A percentile compares a stretch with the other conserved stretches of the same genome.
phyloP scores from a whole-genome alignment of 2,797 vertebrate species.

The Lycodopsis pacificus region DNA sequence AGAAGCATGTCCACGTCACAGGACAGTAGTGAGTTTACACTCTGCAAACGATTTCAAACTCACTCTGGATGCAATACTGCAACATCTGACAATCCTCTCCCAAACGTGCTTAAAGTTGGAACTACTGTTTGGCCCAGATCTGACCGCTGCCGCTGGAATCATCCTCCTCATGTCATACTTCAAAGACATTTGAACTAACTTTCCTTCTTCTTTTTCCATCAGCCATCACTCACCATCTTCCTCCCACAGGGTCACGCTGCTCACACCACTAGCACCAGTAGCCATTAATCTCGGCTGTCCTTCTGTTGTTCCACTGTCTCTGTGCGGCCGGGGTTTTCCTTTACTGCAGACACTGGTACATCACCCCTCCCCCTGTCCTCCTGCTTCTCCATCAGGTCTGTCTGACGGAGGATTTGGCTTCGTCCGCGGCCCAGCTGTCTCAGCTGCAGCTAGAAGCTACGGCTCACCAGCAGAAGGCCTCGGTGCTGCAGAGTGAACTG shows the following conservation, averaged over 20 bases:
- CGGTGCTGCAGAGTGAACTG: conserved; percentile 88
- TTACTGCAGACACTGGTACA: not conserved
- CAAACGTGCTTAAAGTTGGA: not conserved
- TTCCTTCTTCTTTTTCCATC: conserved; percentile 40
- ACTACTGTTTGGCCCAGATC: conserved; percentile 61
- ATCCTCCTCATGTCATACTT: conserved; percentile 21
- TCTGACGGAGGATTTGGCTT: conserved; percentile 91
- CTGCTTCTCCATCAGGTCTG: conserved; percentile 81
- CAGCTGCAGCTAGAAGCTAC: conserved; percentile 91
- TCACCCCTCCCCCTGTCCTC: conserved; percentile 1
- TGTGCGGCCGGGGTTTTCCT: not conserved
- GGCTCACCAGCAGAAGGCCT: conserved; percentile 89
- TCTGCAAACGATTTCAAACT: not conserved
- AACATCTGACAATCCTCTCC: not conserved
- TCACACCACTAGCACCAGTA: conserved; percentile 43
- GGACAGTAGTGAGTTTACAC: too few relatives aligned
- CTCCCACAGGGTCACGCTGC: conserved; percentile 61
- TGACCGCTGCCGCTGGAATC: conserved; percentile 34
- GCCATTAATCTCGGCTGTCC: conserved; percentile 46
- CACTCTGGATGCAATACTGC: not conserved
- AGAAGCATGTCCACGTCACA: not conserved
- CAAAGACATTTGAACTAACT: conserved; percentile 39
- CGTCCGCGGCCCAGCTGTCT: conserved; percentile 87
- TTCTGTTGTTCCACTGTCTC: conserved; percentile 18
- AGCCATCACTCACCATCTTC: conserved; percentile 26